phyloP scores from a whole-genome alignment of 1,140 invertebrate species.

The Drepana arcuata region DNA sequence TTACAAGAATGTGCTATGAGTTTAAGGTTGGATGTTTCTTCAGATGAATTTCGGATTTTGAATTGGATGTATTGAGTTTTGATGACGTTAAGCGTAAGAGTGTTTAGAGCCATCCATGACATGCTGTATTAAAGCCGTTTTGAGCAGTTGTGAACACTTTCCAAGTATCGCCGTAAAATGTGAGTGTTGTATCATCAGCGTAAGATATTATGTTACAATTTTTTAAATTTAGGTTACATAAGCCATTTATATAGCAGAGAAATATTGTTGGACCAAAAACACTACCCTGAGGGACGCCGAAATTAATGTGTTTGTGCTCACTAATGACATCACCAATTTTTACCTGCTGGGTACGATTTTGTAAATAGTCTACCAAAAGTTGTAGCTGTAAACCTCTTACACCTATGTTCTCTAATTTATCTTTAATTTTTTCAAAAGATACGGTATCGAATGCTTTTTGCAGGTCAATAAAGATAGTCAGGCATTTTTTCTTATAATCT shows the following conservation, averaged over 20 bases:
- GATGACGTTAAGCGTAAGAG: slow-evolving; percentile 9
- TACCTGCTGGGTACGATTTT: slow-evolving; percentile 1
- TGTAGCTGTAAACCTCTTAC: not conserved
- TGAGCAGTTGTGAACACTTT: slow-evolving; percentile 1
- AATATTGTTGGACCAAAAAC: slow-evolving; percentile 6
- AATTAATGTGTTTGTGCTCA: not conserved
- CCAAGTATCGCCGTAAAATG: slow-evolving; percentile 5
- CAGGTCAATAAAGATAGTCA: slow-evolving; percentile 1
- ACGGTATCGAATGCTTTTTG: not conserved
- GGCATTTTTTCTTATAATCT: not conserved
- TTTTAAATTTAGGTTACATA: not conserved
- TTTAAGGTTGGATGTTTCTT: not conserved
- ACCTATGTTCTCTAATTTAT: slow-evolving; percentile 1
- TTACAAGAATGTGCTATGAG: not conserved
- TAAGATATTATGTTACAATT: not conserved
- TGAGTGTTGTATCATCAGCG: slow-evolving; percentile 1
- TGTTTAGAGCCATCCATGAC: slow-evolving; percentile 9
- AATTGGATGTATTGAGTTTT: slow-evolving; percentile 11
- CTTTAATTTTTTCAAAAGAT: not conserved
- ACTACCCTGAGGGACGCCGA: slow-evolving; percentile 7
- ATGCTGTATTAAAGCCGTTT: not conserved
- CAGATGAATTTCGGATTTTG: not conserved
- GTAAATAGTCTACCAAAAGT: slow-evolving; percentile 3
- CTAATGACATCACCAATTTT: slow-evolving; percentile 1
- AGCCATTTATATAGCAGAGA: slow-evolving; percentile 2